Base-by-base conservation (phyloP, 2,797 vertebrate species). In the Percopsis omiscomaycus region DNA sequence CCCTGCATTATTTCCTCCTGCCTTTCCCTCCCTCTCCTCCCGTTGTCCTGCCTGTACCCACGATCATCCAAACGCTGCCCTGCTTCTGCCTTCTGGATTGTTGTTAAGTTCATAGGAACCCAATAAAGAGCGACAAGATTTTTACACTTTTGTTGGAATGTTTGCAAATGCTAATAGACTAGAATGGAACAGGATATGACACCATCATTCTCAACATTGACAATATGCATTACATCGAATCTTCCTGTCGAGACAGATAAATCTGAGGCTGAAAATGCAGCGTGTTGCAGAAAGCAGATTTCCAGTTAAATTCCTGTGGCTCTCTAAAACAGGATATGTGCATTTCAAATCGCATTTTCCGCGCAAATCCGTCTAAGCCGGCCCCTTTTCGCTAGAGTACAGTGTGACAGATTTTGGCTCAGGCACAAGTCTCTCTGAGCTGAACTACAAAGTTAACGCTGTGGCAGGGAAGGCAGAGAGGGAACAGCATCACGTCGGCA, bases 401-500 rank as follows among this genome's bases (percentile, higher is more conserved):
- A 32, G 48, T 79, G 72, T 82, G 73, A 75, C 64, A 79, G 73
- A 69, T 66, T 73, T 28, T 55, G 60, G 32, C 67, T 68, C 49
- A 15, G 37, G 46, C 55, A 45, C 5, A 30, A 61, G 50, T 53
- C 61, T 59, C 61, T 59, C 42, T 4, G 51, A 29, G 37, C 16
- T 12, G 54, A 73, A 83, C 68, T 56, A 61, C 32, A 50, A 47
- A 69, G 61, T 73, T 78, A 70, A 60, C 22, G 1, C 68, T 58
- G 62, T 63, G 62, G 15, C 71, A 64, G 59, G 54, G 73, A 55
- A 46, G 44, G 61, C 3, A 42, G 55, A 56, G 64, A 77, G 62
- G 61, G 66, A 77, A 67, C 75, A 62, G 77, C 69, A 64, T 59
- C 44, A 9, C 78, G 75, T 84, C 79, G 60, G 73, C 64, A 72